Conservation (phyloP, 2,888 invertebrate species). For the Netelia inedita region DNA sequence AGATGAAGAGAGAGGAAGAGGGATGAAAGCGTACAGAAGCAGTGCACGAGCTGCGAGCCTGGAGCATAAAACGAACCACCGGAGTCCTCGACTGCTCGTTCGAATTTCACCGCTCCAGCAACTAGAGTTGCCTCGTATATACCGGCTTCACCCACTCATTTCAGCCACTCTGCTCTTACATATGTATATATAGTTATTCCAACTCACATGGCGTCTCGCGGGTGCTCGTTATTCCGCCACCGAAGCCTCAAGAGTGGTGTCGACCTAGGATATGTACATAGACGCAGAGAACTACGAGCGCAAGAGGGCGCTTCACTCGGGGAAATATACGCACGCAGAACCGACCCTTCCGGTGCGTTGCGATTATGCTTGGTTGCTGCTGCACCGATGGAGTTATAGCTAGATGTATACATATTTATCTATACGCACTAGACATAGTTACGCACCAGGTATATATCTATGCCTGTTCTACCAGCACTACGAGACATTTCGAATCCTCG, state of each 20-base stretch:
- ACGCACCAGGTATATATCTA: background rate
- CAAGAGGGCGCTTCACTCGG: constrained; percentile 22
- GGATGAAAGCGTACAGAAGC: constrained; percentile 20
- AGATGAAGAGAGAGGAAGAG: constrained; percentile 7
- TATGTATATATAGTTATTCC: constrained; percentile 19
- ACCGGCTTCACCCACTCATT: constrained; percentile 56
- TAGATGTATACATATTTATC: background rate
- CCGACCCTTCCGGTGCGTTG: constrained; percentile 51
- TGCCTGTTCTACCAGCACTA: background rate
- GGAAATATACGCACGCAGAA: constrained; percentile 50
- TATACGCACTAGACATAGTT: background rate
- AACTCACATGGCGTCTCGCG: constrained; percentile 50
- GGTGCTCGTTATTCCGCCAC: constrained; percentile 70
- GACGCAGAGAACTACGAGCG: constrained; percentile 29
- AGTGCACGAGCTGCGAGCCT: constrained; percentile 51
- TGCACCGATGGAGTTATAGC: constrained; percentile 5
- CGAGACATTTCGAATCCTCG: constrained; percentile 12
- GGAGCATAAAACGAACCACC: constrained; percentile 31
- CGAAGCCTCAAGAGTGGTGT: constrained; percentile 59
- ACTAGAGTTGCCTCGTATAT: constrained; percentile 38
- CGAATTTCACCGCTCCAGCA: constrained; percentile 61
- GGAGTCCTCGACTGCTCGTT: constrained; percentile 66
- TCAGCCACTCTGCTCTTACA: constrained; percentile 40
- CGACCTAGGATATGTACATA: constrained; percentile 51
- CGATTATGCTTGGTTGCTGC: constrained; percentile 45